Evolutionary conservation across 2,888 invertebrate species (phyloP).

Genomic region (Lepidochitona cinerea): DNA sequence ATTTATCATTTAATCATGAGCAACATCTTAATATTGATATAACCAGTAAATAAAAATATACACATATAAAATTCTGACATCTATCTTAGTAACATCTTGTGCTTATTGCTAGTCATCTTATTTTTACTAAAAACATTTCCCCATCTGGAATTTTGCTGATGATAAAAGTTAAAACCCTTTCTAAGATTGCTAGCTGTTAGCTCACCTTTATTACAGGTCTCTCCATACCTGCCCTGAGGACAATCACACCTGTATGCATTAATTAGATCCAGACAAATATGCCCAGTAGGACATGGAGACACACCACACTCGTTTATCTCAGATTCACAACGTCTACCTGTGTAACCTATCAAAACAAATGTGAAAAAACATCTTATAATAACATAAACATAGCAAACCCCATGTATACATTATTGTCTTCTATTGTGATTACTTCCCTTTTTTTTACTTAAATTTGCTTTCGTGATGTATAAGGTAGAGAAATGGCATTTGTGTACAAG

Average conservation of each 20-base stretch:
- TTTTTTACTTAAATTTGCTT: no score
- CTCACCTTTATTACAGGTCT: conserved; percentile 4
- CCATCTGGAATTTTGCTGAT: background rate
- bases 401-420: background rate
- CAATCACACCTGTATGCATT: background rate
- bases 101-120: no score
- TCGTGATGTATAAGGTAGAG: no score
- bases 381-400: background rate
- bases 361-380: no score
- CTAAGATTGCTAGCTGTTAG: background rate
- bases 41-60: no score
- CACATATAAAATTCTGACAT: no score
- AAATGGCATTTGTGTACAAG: no score
- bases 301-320: conserved; percentile 3
- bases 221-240: background rate
- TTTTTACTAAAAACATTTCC: background rate
- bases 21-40: background rate
- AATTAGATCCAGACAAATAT: background rate
- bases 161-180: background rate
- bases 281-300: background rate
- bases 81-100: no score
- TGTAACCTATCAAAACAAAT: conserved; percentile 10
- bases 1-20: background rate
- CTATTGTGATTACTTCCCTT: no score
- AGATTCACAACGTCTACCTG: conserved; percentile 1